phyloP scores from a whole-genome alignment of 2,888 invertebrate genomes.

The Orgyia antiqua region DNA sequence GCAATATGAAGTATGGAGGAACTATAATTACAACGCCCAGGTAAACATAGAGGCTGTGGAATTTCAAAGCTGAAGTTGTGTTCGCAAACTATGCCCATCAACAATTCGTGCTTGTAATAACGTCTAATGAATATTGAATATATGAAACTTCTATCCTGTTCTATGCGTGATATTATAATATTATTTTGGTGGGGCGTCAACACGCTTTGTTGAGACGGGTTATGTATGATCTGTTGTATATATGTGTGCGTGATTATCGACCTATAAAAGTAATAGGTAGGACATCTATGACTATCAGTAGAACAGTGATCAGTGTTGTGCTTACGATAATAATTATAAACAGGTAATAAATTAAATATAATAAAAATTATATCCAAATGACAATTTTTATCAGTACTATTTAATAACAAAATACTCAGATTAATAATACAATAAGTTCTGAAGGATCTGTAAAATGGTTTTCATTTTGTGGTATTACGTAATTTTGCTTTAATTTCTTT shows the following conservation, averaged over 20 bases:
- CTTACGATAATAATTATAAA: conserved; percentile 34
- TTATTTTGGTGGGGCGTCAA: conserved; percentile 40
- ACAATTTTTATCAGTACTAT: no score
- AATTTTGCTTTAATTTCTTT: no score
- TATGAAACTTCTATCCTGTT: conserved; percentile 33
- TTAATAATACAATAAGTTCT: no score
- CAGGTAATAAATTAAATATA: conserved; percentile 34
- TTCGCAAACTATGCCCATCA: conserved; percentile 40
- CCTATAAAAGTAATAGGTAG: conserved; percentile 66
- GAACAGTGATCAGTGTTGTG: conserved; percentile 50
- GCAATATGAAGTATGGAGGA: neutral
- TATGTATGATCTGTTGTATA: conserved; percentile 14
- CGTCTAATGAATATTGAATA: conserved; percentile 52
- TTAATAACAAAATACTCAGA: no score
- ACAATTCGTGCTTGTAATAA: conserved; percentile 44
- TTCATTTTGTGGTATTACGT: no score
- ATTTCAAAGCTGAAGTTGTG: conserved; percentile 32
- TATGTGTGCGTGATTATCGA: conserved; percentile 40
- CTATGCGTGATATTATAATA: conserved; percentile 19
- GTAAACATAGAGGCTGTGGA: conserved; percentile 12
- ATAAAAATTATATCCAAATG: no score
- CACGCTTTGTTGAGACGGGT: conserved; percentile 26
- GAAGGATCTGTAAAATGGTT: no score
- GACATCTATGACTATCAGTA: conserved; percentile 46
- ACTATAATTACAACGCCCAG: conserved; percentile 1